These are phyloP conservation scores for Mystacornis crossleyi DNA, from an alignment of 2,113 vertebrate species.

Conservation along the genomic window DNA sequence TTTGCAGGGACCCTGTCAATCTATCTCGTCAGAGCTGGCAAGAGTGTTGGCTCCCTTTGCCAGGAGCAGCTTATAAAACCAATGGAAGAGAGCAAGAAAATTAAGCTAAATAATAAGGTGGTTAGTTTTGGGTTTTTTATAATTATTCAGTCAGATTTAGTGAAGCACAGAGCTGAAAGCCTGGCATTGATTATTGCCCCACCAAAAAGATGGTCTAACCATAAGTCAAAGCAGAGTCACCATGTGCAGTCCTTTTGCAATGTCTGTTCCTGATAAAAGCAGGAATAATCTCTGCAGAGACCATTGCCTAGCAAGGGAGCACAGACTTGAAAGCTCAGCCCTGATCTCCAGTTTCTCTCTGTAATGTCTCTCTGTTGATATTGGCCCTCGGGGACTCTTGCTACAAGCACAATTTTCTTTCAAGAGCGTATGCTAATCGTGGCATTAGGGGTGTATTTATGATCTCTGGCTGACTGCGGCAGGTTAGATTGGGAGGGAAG, in stretches of 20 bases:
- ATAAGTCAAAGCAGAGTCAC: neutral
- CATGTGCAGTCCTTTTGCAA: neutral
- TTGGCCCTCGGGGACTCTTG: slow-evolving; percentile 28
- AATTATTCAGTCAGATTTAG: neutral
- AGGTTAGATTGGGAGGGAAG: slow-evolving; percentile 48
- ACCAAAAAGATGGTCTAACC: neutral
- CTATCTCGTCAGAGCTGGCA: neutral
- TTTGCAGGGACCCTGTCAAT: neutral
- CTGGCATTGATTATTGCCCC: neutral
- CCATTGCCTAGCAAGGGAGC: neutral
- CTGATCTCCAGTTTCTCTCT: slow-evolving; percentile 17
- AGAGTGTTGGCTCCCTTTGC: neutral
- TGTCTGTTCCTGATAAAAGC: neutral
- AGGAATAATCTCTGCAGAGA: neutral
- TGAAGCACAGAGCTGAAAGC: neutral
- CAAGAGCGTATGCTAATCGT: slow-evolving; percentile 53
- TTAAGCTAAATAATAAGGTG: neutral
- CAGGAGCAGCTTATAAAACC: neutral
- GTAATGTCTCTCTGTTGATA: slow-evolving; percentile 48
- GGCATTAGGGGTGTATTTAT: slow-evolving; percentile 54
- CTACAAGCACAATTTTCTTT: slow-evolving; percentile 60
- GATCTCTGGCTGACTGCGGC: slow-evolving; percentile 31
- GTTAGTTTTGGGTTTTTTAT: neutral
- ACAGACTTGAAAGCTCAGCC: neutral
- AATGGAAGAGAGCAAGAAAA: neutral